A percentile compares a stretch with the other conserved stretches of the same genome.
Evolutionary conservation across 2,888 invertebrate species (phyloP).

Genomic region (Spodoptera littoralis): DNA sequence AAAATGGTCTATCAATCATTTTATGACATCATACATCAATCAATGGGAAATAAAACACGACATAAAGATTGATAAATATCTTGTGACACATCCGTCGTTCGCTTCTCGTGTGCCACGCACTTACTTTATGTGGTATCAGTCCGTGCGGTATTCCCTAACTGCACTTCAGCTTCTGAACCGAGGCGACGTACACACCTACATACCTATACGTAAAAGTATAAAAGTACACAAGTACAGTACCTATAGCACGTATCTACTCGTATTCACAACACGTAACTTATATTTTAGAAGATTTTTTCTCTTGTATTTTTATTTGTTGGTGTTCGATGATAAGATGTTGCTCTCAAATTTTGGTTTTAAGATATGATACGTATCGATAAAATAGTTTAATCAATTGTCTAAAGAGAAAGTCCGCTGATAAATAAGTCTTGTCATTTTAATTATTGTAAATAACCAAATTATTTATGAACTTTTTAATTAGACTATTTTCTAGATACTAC

Average conservation of each 20-base stretch:
- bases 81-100: conserved; percentile 52
- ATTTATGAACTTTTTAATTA: too few relatives aligned
- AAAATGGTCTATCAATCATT: conserved; percentile 40
- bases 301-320: conserved; percentile 27
- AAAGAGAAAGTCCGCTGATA: too few relatives aligned
- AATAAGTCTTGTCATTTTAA: too few relatives aligned
- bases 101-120: conserved; percentile 62
- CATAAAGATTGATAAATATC: conserved; percentile 52
- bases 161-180: conserved; percentile 82
- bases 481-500: too few relatives aligned
- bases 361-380: too few relatives aligned
- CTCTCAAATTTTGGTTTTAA: neutral
- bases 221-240: conserved; percentile 30
- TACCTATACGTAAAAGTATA: conserved; percentile 25
- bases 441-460: too few relatives aligned
- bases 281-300: conserved; percentile 74
- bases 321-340: neutral
- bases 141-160: conserved; percentile 88
- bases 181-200: conserved; percentile 43
- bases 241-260: conserved; percentile 58
- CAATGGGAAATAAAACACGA: conserved; percentile 40
- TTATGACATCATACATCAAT: conserved; percentile 29
- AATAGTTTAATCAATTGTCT: too few relatives aligned
- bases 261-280: conserved; percentile 78
- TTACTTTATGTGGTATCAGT: conserved; percentile 87